Percentiles rank a stretch among this genome's conserved stretches.
These are phyloP conservation scores for Echiichthys vipera DNA, from an alignment of 2,797 vertebrate species.

Conservation along the genomic window DNA sequence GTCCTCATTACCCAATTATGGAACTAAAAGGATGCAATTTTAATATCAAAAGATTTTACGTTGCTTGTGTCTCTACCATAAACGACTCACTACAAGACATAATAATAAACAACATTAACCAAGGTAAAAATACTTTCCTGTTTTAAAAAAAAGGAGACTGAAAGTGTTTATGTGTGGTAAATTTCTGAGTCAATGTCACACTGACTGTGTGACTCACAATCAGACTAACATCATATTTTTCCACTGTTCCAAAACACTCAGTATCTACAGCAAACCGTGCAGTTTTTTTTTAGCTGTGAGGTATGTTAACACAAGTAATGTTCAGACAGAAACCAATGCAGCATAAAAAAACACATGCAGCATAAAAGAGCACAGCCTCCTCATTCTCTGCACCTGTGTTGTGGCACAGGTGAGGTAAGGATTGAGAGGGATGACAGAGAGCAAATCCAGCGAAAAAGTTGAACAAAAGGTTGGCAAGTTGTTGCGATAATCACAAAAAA, in stretches of 20 bases:
- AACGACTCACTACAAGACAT: not conserved
- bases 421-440: no score
- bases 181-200: not conserved
- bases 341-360: not conserved
- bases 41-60: not conserved
- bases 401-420: not conserved
- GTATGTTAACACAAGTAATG: no score
- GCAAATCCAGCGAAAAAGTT: no score
- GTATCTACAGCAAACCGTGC: no score
- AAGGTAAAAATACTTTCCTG: not conserved
- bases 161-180: not conserved
- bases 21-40: not conserved
- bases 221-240: not conserved
- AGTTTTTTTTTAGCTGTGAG: not conserved
- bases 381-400: not conserved
- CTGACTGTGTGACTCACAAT: conserved; percentile 20
- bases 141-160: not conserved
- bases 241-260: no score
- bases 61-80: not conserved
- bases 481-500: not conserved
- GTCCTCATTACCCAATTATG: not conserved
- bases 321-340: no score
- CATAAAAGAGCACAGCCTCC: not conserved
- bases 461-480: no score
- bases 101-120: not conserved